Conservation (phyloP, 2,113 vertebrate species). For the Triplophysa tibetana region DNA sequence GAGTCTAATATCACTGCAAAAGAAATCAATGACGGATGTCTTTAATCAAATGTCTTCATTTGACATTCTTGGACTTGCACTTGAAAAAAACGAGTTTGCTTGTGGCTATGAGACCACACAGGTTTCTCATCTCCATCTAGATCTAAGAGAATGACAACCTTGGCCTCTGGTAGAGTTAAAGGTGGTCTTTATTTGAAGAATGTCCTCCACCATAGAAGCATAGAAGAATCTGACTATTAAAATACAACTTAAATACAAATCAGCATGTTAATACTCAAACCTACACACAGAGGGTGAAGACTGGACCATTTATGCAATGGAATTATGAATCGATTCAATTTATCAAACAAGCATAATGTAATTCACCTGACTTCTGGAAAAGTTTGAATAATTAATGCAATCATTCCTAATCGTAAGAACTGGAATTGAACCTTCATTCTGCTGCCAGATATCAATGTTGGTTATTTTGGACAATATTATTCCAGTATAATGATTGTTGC, state of each 20-base stretch:
- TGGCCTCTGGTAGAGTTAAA: conserved; percentile 48
- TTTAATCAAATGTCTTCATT: neutral
- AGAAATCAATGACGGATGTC: neutral
- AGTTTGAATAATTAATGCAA: conserved; percentile 54
- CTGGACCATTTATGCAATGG: conserved; percentile 23
- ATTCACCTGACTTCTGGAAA: conserved; percentile 44
- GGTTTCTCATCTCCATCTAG: conserved; percentile 54
- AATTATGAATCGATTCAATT: conserved; percentile 21
- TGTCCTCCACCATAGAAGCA: neutral
- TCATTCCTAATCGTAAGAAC: conserved; percentile 48
- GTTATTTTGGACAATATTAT: conserved; percentile 54
- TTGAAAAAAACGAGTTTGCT: conserved; percentile 36
- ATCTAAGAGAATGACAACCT: conserved; percentile 46
- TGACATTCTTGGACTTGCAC: neutral
- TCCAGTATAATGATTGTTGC: conserved; percentile 28
- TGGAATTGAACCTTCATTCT: conserved; percentile 40
- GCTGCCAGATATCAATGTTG: conserved; percentile 48
- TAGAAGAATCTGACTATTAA: neutral
- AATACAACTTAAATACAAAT: no score
- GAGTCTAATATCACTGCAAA: conserved; percentile 13
- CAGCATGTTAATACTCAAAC: neutral
- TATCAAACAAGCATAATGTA: conserved; percentile 24
- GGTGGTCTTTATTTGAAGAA: conserved; percentile 20
- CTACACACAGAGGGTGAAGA: neutral
- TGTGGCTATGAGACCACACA: conserved; percentile 56